A percentile compares a stretch with the other conserved stretches of the same genome.
Conservation (phyloP, 1,140 invertebrate species). For the Oncopodura yosiiana region DNA sequence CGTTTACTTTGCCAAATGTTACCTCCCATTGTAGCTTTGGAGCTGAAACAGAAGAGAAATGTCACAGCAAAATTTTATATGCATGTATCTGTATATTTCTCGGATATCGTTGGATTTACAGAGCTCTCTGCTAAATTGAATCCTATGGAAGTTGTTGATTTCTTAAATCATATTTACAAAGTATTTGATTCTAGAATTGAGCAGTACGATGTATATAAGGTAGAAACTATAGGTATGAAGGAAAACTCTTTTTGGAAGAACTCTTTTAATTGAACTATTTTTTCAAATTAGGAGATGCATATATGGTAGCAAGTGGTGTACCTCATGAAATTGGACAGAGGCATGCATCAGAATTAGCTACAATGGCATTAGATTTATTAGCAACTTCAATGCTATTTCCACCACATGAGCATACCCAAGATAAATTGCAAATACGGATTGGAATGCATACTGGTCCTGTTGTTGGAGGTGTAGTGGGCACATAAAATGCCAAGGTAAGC, state of each 20-base stretch:
- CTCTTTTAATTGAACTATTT: no score
- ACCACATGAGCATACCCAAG: slow-evolving; percentile 59
- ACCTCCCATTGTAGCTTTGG: slow-evolving; percentile 62
- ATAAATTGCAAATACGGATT: slow-evolving; percentile 61
- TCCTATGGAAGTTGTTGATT: slow-evolving; percentile 70
- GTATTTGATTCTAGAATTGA: slow-evolving; percentile 74
- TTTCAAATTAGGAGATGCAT: slow-evolving; percentile 87
- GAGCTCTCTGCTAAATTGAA: slow-evolving; percentile 71
- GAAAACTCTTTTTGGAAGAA: slow-evolving; percentile 52
- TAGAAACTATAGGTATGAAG: slow-evolving; percentile 41
- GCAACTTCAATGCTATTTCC: slow-evolving; percentile 64
- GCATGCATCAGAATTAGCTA: slow-evolving; percentile 76
- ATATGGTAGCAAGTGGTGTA: slow-evolving; percentile 57
- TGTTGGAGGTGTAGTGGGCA: slow-evolving; percentile 50
- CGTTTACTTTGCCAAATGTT: slow-evolving; percentile 72
- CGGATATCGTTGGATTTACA: slow-evolving; percentile 82
- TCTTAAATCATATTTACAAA: slow-evolving; percentile 76
- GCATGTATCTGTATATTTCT: slow-evolving; percentile 75
- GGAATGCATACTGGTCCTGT: slow-evolving; percentile 65
- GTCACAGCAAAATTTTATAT: slow-evolving; percentile 46
- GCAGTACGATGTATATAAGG: slow-evolving; percentile 80
- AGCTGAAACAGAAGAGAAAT: slow-evolving; percentile 61
- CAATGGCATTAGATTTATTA: slow-evolving; percentile 72
- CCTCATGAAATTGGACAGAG: slow-evolving; percentile 48
- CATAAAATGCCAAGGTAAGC: slow-evolving; percentile 36